phyloP scores from a whole-genome alignment of 1,140 invertebrate species.

The Pseudobourletiella spinata region DNA sequence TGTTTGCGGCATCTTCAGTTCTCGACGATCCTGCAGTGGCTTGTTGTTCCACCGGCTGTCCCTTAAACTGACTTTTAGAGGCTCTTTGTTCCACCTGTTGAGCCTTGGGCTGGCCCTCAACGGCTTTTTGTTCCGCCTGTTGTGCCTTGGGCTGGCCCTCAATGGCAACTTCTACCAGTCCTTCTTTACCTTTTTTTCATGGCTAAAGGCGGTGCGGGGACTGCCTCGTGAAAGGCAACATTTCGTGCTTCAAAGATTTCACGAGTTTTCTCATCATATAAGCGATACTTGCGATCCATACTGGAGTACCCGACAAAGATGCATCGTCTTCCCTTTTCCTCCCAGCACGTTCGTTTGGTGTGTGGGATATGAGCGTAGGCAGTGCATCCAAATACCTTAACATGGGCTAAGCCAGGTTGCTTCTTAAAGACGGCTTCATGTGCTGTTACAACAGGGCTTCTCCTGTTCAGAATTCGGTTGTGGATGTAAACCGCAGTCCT shows the following conservation, averaged over 20 bases:
- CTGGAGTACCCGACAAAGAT: constrained; percentile 37
- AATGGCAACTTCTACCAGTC: too few species aligned
- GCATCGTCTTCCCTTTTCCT: constrained; percentile 31
- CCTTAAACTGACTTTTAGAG: too few species aligned
- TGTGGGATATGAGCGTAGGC: constrained; percentile 37
- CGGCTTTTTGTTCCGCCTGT: too few species aligned
- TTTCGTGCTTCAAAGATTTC: constrained; percentile 23
- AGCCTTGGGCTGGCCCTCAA: too few species aligned
- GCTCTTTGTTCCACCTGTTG: too few species aligned
- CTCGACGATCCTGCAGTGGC: too few species aligned
- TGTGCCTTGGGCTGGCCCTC: too few species aligned
- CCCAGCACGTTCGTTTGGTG: constrained; percentile 21
- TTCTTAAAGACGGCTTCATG: constrained; percentile 37
- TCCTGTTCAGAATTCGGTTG: constrained; percentile 37
- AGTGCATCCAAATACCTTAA: constrained; percentile 39
- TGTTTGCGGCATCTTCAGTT: too few species aligned
- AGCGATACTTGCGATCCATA: constrained; percentile 25
- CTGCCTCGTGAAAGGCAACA: constrained; percentile 30
- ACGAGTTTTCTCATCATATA: constrained; percentile 19
- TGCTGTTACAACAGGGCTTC: constrained; percentile 28
- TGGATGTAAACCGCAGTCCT: constrained; percentile 12
- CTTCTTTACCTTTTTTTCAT: not conserved
- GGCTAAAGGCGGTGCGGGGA: not conserved
- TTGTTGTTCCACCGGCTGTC: too few species aligned
- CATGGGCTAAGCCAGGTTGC: constrained; percentile 36